phyloP scores from a whole-genome alignment of 2,113 vertebrate genomes.

The Gymnorhina tibicen region DNA sequence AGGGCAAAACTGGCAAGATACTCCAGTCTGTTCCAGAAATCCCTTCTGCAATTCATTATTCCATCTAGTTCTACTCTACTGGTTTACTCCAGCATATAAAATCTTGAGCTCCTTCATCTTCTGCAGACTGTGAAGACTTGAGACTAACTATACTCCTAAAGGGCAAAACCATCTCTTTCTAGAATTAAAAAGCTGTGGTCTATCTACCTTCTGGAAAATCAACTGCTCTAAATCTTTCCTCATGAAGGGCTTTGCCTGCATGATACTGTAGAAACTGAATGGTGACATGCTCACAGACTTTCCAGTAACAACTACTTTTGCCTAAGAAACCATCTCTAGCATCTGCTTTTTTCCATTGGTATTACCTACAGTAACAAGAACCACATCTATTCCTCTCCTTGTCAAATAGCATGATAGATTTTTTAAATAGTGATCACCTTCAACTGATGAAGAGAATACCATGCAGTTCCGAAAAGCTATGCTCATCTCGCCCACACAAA shows the following conservation, averaged over 20 bases:
- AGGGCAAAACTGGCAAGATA: neutral
- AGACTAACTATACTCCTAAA: neutral
- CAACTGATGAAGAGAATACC: neutral
- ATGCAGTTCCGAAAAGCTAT: neutral
- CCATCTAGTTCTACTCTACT: neutral
- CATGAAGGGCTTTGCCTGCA: neutral
- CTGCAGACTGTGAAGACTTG: neutral
- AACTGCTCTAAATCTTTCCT: neutral
- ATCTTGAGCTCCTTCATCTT: neutral
- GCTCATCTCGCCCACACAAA: neutral
- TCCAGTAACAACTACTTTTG: neutral
- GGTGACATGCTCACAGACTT: neutral
- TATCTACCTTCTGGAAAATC: neutral
- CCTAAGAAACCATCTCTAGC: neutral
- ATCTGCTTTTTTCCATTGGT: neutral
- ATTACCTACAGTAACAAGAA: neutral
- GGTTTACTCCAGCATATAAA: neutral
- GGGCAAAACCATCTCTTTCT: neutral
- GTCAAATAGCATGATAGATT: neutral
- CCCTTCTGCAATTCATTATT: constrained; percentile 20
- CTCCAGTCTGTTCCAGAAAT: constrained; percentile 16
- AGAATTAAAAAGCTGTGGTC: neutral
- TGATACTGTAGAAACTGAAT: neutral
- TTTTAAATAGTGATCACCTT: neutral
- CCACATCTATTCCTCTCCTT: neutral